A percentile compares a stretch with the other conserved stretches of the same genome.
These are phyloP conservation scores for Psilopogon haemacephalus DNA, from an alignment of 2,113 vertebrate species.

Conservation along the genomic window DNA sequence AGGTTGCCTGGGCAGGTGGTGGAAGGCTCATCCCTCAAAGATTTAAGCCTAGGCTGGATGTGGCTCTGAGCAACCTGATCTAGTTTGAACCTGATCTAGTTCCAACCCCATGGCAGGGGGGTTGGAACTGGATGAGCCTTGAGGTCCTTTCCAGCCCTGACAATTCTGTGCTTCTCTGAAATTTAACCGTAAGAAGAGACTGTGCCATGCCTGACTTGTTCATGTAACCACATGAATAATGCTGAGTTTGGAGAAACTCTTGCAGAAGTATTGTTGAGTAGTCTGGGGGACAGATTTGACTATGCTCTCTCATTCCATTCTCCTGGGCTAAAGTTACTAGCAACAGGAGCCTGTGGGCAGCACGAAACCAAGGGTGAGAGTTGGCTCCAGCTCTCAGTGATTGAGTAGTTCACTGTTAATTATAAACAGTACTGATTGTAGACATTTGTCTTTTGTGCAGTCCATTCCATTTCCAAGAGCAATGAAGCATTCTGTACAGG, in stretches of 20 bases:
- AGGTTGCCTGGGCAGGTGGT: too few relatives aligned
- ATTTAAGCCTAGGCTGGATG: too few relatives aligned
- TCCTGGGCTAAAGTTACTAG: not conserved
- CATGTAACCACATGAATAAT: not conserved
- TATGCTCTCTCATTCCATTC: not conserved
- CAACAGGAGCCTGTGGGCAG: not conserved
- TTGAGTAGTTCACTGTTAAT: not conserved
- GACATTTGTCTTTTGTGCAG: not conserved
- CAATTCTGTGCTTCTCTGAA: not conserved
- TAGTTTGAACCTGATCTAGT: too few relatives aligned
- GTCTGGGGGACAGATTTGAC: not conserved
- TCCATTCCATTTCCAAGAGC: not conserved
- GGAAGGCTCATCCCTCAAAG: too few relatives aligned
- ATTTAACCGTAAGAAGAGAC: not conserved
- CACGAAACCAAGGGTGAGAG: rapidly evolving
- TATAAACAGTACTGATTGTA: not conserved
- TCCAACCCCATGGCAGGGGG: too few relatives aligned
- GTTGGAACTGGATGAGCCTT: too few relatives aligned
- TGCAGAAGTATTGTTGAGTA: not conserved
- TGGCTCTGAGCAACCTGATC: too few relatives aligned
- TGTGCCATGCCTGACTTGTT: not conserved
- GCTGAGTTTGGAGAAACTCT: not conserved
- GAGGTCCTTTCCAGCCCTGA: too few relatives aligned
- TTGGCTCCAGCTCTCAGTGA: not conserved
- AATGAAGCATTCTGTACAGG: not conserved